Percentiles rank a stretch among this genome's conserved stretches.
phyloP scores from a whole-genome alignment of 2,113 vertebrate species.

The Lutjanus erythropterus region DNA sequence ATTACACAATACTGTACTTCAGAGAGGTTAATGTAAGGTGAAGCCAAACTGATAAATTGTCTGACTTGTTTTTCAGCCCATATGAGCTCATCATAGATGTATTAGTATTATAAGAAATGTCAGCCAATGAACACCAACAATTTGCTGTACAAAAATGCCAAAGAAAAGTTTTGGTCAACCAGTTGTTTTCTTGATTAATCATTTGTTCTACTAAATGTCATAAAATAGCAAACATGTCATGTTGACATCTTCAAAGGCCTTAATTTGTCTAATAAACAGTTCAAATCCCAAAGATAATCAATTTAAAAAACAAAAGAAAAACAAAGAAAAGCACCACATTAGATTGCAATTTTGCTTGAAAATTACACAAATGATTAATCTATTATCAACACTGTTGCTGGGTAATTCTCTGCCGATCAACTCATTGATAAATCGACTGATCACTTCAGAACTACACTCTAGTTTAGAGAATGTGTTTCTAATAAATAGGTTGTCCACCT shows the following conservation, averaged over 20 bases:
- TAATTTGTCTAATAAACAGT: not conserved
- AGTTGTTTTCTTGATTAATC: not conserved
- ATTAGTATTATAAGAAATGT: too few relatives aligned
- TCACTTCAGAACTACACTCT: not conserved
- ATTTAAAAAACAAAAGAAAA: not conserved
- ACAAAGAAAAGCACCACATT: not conserved
- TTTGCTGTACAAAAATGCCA: not conserved
- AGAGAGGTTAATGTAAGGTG: not conserved
- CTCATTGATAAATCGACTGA: not conserved
- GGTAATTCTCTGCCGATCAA: not conserved
- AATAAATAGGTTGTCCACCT: not conserved
- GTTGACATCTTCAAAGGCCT: not conserved
- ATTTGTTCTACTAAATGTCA: not conserved
- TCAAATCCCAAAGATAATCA: not conserved
- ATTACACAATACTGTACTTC: not conserved
- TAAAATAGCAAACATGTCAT: not conserved
- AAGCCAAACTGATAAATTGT: not conserved
- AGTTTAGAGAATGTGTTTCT: not conserved
- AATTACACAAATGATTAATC: not conserved
- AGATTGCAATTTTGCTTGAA: not conserved
- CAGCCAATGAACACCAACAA: not conserved
- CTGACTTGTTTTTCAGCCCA: too few relatives aligned
- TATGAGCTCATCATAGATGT: not conserved
- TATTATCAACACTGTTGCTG: not conserved
- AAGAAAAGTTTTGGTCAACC: not conserved